A percentile compares a stretch with the other conserved stretches of the same genome.
These are phyloP conservation scores for Parapristionchus giblindavisi DNA, from an alignment of 2,888 invertebrate species.

Conservation along the genomic window DNA sequence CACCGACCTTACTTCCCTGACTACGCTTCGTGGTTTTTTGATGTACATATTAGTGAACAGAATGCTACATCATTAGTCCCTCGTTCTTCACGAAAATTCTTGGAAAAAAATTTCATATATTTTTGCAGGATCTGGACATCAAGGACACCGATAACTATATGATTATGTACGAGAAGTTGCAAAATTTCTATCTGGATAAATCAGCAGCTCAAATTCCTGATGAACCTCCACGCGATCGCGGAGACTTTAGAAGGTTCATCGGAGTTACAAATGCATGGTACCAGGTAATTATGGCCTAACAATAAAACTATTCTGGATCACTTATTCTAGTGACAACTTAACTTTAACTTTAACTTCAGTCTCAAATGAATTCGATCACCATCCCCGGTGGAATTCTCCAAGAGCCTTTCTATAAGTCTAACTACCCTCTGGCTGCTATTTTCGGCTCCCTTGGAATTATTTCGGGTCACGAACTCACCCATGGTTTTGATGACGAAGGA, in stretches of 20 bases:
- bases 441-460: slow-evolving; percentile 90
- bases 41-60: too few relatives aligned
- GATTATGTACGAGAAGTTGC: slow-evolving; percentile 11
- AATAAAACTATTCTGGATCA: too few relatives aligned
- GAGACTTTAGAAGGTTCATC: background rate
- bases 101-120: background rate
- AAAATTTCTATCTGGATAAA: too few relatives aligned
- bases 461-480: slow-evolving; percentile 95
- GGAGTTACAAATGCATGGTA: slow-evolving; percentile 36
- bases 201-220: too few relatives aligned
- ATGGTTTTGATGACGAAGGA: slow-evolving; percentile 86
- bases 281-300: too few relatives aligned
- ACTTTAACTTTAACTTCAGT: too few relatives aligned
- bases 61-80: too few relatives aligned
- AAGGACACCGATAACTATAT: slow-evolving; percentile 1
- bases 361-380: slow-evolving; percentile 64
- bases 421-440: slow-evolving; percentile 62
- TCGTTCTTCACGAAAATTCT: too few relatives aligned
- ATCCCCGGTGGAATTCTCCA: slow-evolving; percentile 65
- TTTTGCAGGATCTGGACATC: slow-evolving; percentile 1
- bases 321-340: too few relatives aligned
- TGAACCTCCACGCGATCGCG: background rate
- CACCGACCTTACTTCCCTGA: too few relatives aligned
- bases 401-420: slow-evolving; percentile 61
- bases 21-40: too few relatives aligned